Evolutionary conservation across 2,797 vertebrate genomes (phyloP), one percentile per base, ranked within the genome.

Genomic region (Hoplostethus mediterraneus): DNA sequence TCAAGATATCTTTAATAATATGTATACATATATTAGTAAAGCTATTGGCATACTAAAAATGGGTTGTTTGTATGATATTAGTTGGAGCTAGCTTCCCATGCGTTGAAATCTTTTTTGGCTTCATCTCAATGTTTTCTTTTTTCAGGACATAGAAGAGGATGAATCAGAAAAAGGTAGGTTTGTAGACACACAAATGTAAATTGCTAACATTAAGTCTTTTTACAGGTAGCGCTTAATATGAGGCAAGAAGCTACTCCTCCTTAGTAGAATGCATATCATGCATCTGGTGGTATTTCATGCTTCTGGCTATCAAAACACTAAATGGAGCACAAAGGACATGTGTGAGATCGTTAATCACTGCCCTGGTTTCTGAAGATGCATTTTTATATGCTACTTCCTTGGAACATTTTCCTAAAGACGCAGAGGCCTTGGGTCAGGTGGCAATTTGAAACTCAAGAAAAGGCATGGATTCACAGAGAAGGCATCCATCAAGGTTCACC

Each of bases 111-210:
- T 53, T 45, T 63, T 30, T 66, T 12, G 0, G 5, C 60, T 87
- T 60, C 7, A 45, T 47, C 7, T 36, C 6, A 38, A 1, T 67
- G 42, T 13, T 45, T 54, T 69, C n/a, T 63, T 36, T 16, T 94
- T 94, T 80, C 89, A 99, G 97, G 97, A 98, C 67, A 92, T 92
- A 40, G 97, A 98, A 87, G 98, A 97, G 83, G 95, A 95, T 86
- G 97, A 97, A 90, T 96, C 95, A 84, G 97, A 98, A 89, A 99
- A 97, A 96, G 98, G 98, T 99, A 98, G 94, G 97, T 98, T 86
- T 92, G 81, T 75, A 68, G 48, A 60, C 56, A 47, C n/a, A 61
- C 73, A 60, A 42, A 71, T 71, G 64, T 59, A 73, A 42, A 67
- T 48, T 67, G 40, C 33, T 86, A 82, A 90, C 6, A 45, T 71